These are phyloP conservation scores for Sisor rabdophorus DNA, from an alignment of 2,113 vertebrate genomes.

Conservation along the genomic window DNA sequence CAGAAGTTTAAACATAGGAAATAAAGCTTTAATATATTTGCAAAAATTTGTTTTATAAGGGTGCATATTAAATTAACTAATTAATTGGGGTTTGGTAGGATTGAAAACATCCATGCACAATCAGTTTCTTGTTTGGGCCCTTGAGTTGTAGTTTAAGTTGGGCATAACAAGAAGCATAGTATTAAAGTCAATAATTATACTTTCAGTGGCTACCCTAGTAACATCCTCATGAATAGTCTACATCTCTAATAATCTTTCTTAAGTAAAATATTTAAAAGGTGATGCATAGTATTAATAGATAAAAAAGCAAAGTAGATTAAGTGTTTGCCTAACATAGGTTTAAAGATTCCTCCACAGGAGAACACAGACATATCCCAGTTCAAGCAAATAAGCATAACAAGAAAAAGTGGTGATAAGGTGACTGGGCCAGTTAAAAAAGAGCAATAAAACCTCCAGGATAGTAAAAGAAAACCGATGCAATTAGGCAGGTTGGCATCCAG, in stretches of 20 bases:
- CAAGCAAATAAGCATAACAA: slow-evolving; percentile 8
- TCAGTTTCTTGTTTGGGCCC: too few species aligned
- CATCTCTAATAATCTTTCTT: background rate
- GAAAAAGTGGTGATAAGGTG: slow-evolving; percentile 26
- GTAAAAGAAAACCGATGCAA: slow-evolving; percentile 53
- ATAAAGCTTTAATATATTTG: too few species aligned
- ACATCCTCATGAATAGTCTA: background rate
- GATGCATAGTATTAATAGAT: slow-evolving; percentile 14
- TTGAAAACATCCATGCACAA: too few species aligned
- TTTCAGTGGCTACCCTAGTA: background rate
- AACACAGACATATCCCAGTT: slow-evolving; percentile 17
- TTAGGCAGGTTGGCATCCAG: slow-evolving; percentile 61
- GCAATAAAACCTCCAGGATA: slow-evolving; percentile 47
- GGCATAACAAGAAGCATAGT: too few species aligned
- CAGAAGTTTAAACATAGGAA: too few species aligned
- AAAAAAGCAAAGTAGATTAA: background rate
- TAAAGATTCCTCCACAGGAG: slow-evolving; percentile 12
- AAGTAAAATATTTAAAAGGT: slow-evolving; percentile 15
- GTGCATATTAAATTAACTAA: too few species aligned
- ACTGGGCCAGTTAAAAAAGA: slow-evolving; percentile 21
- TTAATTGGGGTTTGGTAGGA: too few species aligned
- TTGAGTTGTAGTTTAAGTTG: too few species aligned
- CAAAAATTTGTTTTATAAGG: too few species aligned
- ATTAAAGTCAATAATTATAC: too few species aligned
- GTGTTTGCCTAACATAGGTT: background rate